Evolutionary conservation across 2,113 vertebrate genomes (phyloP).

Genomic region (Melanerpes formicivorus): DNA sequence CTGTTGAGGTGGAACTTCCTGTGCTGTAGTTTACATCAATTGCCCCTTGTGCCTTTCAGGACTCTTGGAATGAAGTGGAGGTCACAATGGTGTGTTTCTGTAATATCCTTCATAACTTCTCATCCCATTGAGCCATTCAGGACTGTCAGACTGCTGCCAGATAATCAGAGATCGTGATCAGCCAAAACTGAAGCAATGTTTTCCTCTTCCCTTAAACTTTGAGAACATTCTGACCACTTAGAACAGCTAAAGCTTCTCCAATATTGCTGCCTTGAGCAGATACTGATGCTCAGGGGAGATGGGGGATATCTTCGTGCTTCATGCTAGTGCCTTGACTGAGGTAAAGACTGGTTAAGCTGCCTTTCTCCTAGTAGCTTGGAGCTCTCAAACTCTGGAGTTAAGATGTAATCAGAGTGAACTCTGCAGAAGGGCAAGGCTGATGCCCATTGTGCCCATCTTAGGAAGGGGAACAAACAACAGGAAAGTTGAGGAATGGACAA

Average conservation of each 20-base stretch:
- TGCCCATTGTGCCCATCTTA: not conserved
- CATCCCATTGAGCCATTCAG: not conserved
- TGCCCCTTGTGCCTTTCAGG: not conserved
- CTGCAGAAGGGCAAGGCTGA: accelerated
- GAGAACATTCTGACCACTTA: not conserved
- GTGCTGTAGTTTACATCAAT: too few relatives aligned
- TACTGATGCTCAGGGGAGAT: not conserved
- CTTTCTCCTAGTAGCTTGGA: not conserved
- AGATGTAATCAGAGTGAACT: not conserved
- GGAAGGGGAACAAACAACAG: not conserved
- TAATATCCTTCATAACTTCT: not conserved
- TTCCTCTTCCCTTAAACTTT: not conserved
- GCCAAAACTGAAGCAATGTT: not conserved
- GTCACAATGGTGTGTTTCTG: not conserved
- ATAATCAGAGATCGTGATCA: not conserved
- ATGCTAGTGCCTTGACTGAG: not conserved
- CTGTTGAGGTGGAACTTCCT: too few relatives aligned
- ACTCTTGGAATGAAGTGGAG: not conserved
- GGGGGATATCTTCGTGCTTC: not conserved
- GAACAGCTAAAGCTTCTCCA: not conserved
- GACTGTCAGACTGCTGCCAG: not conserved
- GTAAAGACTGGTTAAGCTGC: not conserved
- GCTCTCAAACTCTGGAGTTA: not conserved
- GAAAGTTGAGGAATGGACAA: not conserved
- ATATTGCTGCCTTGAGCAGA: not conserved